Evolutionary conservation across 2,888 invertebrate genomes (phyloP), one percentile per base, ranked within the genome.

Genomic region (Mesoligia furuncula): DNA sequence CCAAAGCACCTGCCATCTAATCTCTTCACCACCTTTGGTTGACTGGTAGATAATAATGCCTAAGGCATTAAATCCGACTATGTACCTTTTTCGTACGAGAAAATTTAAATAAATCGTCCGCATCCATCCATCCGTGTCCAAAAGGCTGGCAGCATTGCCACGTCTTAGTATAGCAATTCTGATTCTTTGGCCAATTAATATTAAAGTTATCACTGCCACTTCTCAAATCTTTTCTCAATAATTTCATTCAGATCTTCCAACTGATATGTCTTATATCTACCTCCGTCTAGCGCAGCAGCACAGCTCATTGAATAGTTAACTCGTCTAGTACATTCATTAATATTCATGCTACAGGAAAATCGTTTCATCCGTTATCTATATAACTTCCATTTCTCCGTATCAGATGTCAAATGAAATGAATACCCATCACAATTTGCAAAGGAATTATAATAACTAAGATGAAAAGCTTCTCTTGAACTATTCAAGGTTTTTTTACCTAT

Each of bases 261-360:
- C 24, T 31, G 24, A 48, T 51, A 48, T 51, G 20, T 24, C 24
- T 31, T 24, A 15, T 24, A 68, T 48, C 15, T 67, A 67, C 24
- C 48, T 68, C 15, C 9, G 24, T 54, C 36, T 36, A 9, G 42
- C 27, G 27, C 20, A 51, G 17, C 7, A 48, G 68, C 31, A 24
- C 39, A 42, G 48, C 66, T 62, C 75, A 31, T 59, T 71, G 67
- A 75, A 81, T 81, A 80, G 69, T 79, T 81, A 81, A 81, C 48
- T 68, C n/a, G 82, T 81, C 82, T 81, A 54, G 70, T 57, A 57
- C 7, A 61, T 31, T 71, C 73, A 81, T 84, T 73, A 81, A 79
- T 81, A 81, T 81, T 81, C 81, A 84, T 73, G 62, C 42, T 20
- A 73, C 69, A 67, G 79, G 84, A 84, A 79, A 81, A 83, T n/a